Percentiles rank a stretch among this genome's conserved stretches.
phyloP scores from a whole-genome alignment of 2,888 invertebrate genomes.

The Acleris cristana region DNA sequence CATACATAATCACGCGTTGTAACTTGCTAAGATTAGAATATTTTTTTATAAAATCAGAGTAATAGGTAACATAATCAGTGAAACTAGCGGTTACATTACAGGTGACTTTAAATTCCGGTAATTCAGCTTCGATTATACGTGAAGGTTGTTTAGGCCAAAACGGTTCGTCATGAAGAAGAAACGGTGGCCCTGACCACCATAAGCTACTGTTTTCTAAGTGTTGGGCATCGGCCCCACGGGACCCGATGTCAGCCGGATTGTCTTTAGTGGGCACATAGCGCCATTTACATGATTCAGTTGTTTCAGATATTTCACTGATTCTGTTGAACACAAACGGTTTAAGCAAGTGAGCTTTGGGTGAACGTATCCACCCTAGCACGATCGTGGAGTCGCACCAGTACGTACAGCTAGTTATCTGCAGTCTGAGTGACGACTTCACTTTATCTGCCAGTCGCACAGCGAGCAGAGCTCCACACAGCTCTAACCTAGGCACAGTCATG shows the following conservation, averaged over 20 bases:
- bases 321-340: conserved; percentile 39
- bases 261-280: conserved; percentile 26
- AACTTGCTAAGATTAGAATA: conserved; percentile 23
- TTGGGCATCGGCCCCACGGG: conserved; percentile 27
- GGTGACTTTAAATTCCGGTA: conserved; percentile 12
- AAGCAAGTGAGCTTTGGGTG: conserved; percentile 3
- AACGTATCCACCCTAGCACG: conserved; percentile 7
- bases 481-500: conserved; percentile 6
- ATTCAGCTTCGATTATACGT: neutral
- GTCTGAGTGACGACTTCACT: neutral
- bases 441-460: conserved; percentile 1
- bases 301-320: conserved; percentile 31
- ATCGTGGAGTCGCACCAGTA: conserved; percentile 29
- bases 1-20: conserved; percentile 16
- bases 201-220: conserved; percentile 3
- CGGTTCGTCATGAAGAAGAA: conserved; percentile 1
- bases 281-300: conserved; percentile 12
- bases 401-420: neutral
- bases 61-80: neutral
- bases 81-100: neutral
- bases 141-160: conserved; percentile 9
- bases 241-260: conserved; percentile 32
- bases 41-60: conserved; percentile 1
- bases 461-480: conserved; percentile 15
- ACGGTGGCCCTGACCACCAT: conserved; percentile 35